Conservation (phyloP, 1,140 invertebrate species). For the Chionoecetes opilio region DNA sequence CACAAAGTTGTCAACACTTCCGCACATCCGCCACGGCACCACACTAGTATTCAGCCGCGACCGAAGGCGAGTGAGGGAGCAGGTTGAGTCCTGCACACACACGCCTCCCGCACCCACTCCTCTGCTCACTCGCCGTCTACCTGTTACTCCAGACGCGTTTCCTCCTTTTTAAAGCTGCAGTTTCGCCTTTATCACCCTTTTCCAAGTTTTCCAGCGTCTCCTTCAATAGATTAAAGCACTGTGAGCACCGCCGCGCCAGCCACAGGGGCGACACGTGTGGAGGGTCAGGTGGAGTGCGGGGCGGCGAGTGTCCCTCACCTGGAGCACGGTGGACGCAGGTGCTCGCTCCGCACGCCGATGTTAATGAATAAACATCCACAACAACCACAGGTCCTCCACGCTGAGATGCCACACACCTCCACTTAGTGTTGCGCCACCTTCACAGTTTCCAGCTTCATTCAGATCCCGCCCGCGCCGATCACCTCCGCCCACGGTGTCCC, state of each 20-base stretch:
- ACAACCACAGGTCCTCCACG: conserved; percentile 72
- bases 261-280: conserved; percentile 28
- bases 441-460: conserved; percentile 30
- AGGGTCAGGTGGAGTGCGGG: background rate
- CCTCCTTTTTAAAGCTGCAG: conserved; percentile 19
- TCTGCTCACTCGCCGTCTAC: conserved; percentile 1
- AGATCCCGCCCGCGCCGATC: background rate
- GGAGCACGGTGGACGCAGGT: conserved; percentile 52
- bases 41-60: background rate
- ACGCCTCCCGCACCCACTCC: background rate
- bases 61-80: background rate
- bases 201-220: conserved; percentile 15
- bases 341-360: conserved; percentile 61
- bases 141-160: conserved; percentile 27
- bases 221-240: background rate
- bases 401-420: conserved; percentile 47
- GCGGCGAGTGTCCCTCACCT: background rate
- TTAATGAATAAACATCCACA: conserved; percentile 74
- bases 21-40: background rate
- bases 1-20: background rate
- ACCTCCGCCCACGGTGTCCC: background rate
- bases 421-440: background rate
- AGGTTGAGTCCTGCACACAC: background rate
- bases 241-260: background rate
- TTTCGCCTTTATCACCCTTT: conserved; percentile 18